Percentiles rank a stretch among this genome's conserved stretches.
Evolutionary conservation across 2,113 vertebrate species (phyloP).

Genomic region (Xiphorhynchus elegans): DNA sequence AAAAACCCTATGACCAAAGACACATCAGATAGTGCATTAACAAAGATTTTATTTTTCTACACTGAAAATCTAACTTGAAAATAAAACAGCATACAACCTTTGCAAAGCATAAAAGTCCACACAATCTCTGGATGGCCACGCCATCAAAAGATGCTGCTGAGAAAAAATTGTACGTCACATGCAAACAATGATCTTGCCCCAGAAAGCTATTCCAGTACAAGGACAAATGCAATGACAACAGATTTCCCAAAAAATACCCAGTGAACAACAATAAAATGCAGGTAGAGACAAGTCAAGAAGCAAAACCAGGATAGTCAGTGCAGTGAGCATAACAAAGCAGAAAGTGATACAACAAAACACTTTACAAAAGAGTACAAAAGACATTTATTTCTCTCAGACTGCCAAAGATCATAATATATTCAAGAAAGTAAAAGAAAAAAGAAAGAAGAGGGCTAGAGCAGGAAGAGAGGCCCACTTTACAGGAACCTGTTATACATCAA

Average conservation of each 20-base stretch:
- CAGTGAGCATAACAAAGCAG: neutral
- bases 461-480: neutral
- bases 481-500: neutral
- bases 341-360: neutral
- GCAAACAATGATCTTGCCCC: neutral
- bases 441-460: neutral
- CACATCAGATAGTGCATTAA: neutral
- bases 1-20: neutral
- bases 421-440: neutral
- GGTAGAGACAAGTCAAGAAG: neutral
- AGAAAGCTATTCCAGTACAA: neutral
- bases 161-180: neutral
- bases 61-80: neutral
- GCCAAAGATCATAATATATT: neutral
- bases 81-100: neutral
- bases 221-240: neutral
- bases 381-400: neutral
- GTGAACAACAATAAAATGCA: neutral
- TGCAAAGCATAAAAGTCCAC: neutral
- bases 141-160: neutral
- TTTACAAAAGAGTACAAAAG: neutral
- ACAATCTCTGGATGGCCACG: fast-evolving
- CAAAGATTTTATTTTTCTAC: neutral
- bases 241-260: neutral
- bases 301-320: fast-evolving